These are phyloP conservation scores for Clarias pachynema DNA, from an alignment of 2,797 vertebrate species.

Conservation along the genomic window DNA sequence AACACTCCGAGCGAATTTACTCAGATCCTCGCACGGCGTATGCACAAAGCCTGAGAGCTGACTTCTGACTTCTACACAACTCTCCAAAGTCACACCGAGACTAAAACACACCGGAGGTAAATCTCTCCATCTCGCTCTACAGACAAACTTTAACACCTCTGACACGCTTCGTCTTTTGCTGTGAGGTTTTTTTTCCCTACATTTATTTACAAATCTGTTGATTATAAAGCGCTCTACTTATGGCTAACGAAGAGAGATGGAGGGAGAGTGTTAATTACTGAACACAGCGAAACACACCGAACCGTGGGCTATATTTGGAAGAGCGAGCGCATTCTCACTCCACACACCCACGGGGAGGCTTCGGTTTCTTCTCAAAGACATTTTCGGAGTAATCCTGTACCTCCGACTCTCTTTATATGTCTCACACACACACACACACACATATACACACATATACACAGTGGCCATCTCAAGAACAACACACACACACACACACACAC, in stretches of 20 bases:
- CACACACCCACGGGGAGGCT: conserved; percentile 45
- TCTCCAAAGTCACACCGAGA: not conserved
- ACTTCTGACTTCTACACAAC: not conserved
- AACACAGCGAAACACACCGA: not conserved
- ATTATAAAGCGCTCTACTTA: not conserved
- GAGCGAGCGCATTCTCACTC: conserved; percentile 36
- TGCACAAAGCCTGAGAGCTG: not conserved
- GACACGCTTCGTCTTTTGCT: not conserved
- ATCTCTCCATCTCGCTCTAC: not conserved
- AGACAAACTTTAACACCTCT: not conserved
- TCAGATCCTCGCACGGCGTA: not conserved
- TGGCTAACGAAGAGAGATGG: not conserved
- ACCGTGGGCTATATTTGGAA: conserved; percentile 33
- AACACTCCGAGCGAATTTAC: not conserved
- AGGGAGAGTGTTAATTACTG: conserved; percentile 21
- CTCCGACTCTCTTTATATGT: not conserved
- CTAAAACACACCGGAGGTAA: not conserved
- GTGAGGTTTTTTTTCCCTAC: not conserved
- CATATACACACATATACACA: not conserved
- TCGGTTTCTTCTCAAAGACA: conserved; percentile 38
- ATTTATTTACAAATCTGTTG: not conserved
- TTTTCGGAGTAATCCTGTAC: conserved; percentile 28
- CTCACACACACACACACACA: not conserved
- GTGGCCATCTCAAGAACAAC: not conserved
- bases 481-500: not conserved